Conservation (phyloP, 2,113 vertebrate species). For the Perca fluviatilis region DNA sequence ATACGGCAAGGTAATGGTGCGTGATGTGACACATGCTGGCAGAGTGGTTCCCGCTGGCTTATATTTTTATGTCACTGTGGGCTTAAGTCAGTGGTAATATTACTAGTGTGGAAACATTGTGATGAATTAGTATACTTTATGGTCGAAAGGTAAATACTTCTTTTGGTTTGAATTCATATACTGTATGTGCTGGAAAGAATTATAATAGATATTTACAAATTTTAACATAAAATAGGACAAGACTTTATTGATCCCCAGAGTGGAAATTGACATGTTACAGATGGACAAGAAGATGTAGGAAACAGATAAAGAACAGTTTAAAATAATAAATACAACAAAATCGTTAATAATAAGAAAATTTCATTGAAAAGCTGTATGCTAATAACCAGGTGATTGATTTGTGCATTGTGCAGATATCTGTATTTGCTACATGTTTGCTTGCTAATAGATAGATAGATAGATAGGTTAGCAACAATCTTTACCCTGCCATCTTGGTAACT, state of each 20-base stretch:
- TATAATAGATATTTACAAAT: no score
- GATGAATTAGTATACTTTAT: conserved; percentile 8
- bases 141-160: neutral
- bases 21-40: conserved; percentile 52
- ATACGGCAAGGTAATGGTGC: conserved; percentile 56
- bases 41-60: conserved; percentile 30
- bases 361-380: neutral
- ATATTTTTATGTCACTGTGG: conserved; percentile 44
- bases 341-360: neutral
- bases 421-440: neutral
- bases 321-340: neutral
- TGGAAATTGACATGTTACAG: neutral
- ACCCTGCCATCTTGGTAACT: neutral
- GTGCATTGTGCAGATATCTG: neutral
- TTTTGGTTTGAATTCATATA: neutral
- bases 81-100: conserved; percentile 18
- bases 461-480: neutral
- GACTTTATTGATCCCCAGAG: neutral
- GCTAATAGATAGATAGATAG: neutral
- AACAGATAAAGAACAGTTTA: neutral
- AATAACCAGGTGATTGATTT: neutral
- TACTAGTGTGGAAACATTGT: conserved; percentile 40
- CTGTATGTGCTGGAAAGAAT: neutral
- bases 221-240: neutral
- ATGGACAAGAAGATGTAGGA: neutral